These are phyloP conservation scores for Sebastes schlegelii DNA, from an alignment of 2,113 vertebrate genomes.

Conservation along the genomic window DNA sequence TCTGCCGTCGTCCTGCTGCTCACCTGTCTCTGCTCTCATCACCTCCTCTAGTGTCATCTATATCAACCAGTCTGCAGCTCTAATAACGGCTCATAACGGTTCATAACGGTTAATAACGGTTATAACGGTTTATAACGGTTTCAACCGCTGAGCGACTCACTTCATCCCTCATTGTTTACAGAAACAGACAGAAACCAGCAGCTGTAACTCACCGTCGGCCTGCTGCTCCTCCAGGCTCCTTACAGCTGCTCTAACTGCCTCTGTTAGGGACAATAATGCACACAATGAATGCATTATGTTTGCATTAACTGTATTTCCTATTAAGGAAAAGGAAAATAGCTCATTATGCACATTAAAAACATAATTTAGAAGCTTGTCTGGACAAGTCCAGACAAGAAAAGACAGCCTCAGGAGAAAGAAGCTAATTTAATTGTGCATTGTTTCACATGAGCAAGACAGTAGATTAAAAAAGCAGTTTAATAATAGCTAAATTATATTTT, in stretches of 20 bases:
- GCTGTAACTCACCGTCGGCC: slow-evolving; percentile 59
- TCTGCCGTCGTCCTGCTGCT: slow-evolving; percentile 58
- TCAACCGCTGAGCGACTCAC: slow-evolving; percentile 12
- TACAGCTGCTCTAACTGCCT: neutral
- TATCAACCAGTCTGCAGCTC: too few relatives aligned
- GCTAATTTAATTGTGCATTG: slow-evolving; percentile 35
- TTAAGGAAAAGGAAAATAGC: rapidly evolving
- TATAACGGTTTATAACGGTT: too few relatives aligned
- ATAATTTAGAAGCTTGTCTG: slow-evolving; percentile 17
- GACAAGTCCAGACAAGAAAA: slow-evolving; percentile 48
- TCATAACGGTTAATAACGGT: too few relatives aligned
- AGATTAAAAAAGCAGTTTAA: neutral
- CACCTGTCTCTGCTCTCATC: slow-evolving; percentile 62
- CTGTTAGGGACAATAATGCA: too few relatives aligned
- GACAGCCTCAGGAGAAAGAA: slow-evolving; percentile 3
- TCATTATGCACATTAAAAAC: neutral
- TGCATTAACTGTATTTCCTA: neutral
- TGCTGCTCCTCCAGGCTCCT: neutral
- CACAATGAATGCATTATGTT: neutral
- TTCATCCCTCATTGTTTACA: slow-evolving; percentile 59
- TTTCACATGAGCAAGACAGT: neutral
- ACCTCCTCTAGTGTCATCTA: neutral
- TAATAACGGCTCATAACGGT: too few relatives aligned
- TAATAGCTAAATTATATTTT: neutral
- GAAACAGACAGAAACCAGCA: slow-evolving; percentile 17